These are phyloP conservation scores for Leptura quadrifasciata DNA, from an alignment of 2,888 invertebrate genomes.

Conservation along the genomic window DNA sequence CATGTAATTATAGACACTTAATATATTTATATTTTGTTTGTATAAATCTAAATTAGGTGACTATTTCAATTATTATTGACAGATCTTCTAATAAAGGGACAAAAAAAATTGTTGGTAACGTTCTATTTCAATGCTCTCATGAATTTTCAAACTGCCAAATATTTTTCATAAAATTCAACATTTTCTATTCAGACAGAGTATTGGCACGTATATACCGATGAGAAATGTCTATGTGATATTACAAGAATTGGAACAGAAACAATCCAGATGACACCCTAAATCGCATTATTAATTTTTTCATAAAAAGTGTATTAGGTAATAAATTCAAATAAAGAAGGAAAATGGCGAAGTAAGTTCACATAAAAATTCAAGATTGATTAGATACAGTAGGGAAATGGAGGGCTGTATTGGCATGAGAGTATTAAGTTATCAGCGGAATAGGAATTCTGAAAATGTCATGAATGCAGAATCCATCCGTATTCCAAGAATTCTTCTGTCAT, in stretches of 20 bases:
- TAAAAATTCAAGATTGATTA: constrained; percentile 42
- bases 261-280: constrained; percentile 24
- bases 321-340: constrained; percentile 24
- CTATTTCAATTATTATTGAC: too few species aligned
- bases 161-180: background rate
- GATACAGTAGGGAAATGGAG: constrained; percentile 43
- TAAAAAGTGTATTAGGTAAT: constrained; percentile 25
- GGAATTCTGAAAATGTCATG: constrained; percentile 51
- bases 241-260: background rate
- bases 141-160: background rate
- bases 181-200: background rate
- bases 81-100: too few species aligned
- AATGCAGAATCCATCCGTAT: constrained; percentile 50
- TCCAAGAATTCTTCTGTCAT: constrained; percentile 48
- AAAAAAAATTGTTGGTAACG: too few species aligned
- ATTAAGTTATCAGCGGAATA: constrained; percentile 53
- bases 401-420: constrained; percentile 44
- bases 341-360: constrained; percentile 9
- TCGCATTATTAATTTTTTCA: constrained; percentile 22
- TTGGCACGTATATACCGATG: background rate
- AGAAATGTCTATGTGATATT: background rate
- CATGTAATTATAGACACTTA: too few species aligned
- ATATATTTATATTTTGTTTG: too few species aligned
- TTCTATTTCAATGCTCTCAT: background rate
- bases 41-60: too few species aligned